phyloP scores from a whole-genome alignment of 2,797 vertebrate genomes.

The Knipowitschia caucasica region DNA sequence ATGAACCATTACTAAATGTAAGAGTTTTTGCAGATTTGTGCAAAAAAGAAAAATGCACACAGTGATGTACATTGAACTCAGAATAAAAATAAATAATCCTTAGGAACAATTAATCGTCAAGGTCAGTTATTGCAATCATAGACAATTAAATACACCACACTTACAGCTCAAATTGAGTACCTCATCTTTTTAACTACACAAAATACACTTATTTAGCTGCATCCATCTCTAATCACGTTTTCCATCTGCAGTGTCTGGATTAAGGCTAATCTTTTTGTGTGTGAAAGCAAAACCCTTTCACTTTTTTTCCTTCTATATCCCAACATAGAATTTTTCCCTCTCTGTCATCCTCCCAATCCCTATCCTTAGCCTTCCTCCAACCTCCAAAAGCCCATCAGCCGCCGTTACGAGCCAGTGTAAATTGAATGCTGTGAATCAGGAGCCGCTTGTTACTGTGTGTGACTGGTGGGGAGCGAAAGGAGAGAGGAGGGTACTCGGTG shows the following conservation, averaged over 20 bases:
- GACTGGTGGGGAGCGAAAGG: slow-evolving; percentile 45
- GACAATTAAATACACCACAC: background rate
- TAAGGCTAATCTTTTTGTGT: slow-evolving; percentile 1
- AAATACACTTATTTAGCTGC: slow-evolving; percentile 1
- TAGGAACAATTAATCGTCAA: background rate
- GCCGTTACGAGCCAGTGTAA: slow-evolving; percentile 66
- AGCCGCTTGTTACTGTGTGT: slow-evolving; percentile 57
- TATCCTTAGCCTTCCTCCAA: slow-evolving; percentile 36
- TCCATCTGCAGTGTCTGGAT: background rate
- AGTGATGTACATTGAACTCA: background rate
- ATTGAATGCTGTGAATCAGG: slow-evolving; percentile 74
- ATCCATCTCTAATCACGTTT: background rate
- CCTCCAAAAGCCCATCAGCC: slow-evolving; percentile 61
- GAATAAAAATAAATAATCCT: background rate
- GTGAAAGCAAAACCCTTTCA: slow-evolving; percentile 5
- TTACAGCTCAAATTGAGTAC: background rate
- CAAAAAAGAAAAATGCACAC: no score
- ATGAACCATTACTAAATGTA: no score
- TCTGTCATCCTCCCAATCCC: background rate
- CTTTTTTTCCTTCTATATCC: background rate
- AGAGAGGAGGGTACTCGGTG: slow-evolving; percentile 51
- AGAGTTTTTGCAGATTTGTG: no score
- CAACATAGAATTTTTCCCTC: background rate
- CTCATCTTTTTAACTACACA: background rate
- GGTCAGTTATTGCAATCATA: background rate